phyloP scores from a whole-genome alignment of 2,797 vertebrate genomes.

The Lepidocolaptes lacrymiger region DNA sequence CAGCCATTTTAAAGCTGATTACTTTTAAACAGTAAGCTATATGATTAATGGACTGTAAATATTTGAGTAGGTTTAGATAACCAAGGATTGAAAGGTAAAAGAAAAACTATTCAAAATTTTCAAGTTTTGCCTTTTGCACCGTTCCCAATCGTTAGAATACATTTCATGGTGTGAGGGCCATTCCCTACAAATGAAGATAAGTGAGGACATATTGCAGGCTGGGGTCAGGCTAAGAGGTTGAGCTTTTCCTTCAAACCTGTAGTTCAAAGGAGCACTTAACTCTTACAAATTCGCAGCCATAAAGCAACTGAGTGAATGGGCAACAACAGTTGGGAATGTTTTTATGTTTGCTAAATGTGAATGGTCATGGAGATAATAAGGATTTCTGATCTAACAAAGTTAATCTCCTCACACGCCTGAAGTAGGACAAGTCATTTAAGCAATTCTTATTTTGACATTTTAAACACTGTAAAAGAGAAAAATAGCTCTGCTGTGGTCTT shows the following conservation, averaged over 20 bases:
- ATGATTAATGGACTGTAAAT: not conserved
- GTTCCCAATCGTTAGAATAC: not conserved
- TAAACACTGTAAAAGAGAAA: not conserved
- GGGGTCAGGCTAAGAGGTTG: not conserved
- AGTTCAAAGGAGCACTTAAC: not conserved
- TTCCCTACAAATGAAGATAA: not conserved
- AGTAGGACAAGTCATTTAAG: not conserved
- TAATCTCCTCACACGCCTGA: not conserved
- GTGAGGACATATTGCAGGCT: not conserved
- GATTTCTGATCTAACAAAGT: not conserved
- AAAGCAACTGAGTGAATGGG: not conserved
- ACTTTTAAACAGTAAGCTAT: not conserved
- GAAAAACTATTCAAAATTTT: not conserved
- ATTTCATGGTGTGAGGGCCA: not conserved
- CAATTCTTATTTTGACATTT: not conserved
- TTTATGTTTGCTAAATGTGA: not conserved
- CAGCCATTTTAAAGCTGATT: not conserved
- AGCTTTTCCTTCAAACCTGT: not conserved
- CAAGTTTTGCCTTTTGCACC: not conserved
- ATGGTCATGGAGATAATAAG: not conserved
- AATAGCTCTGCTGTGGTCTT: not conserved
- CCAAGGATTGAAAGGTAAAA: not conserved
- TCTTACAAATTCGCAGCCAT: not conserved
- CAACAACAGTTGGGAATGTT: not conserved
- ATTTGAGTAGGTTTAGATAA: not conserved